Conservation (phyloP, 2,888 invertebrate species). For the Macrosoma leucophasiata region DNA sequence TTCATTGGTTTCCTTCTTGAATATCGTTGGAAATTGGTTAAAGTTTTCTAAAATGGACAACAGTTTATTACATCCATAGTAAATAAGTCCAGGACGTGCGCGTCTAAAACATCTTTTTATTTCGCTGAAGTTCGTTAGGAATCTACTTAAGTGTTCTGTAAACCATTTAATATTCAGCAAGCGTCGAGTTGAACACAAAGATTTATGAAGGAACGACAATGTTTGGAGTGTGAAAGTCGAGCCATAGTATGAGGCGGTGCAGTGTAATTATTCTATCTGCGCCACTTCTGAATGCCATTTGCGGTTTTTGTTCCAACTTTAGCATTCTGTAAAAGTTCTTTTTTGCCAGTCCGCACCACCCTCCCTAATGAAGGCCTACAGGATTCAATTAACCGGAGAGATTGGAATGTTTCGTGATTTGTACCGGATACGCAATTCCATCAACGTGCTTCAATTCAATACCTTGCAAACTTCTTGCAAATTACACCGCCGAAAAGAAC, state of each 20-base stretch:
- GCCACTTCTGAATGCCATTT: conserved; percentile 58
- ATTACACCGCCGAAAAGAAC: conserved; percentile 41
- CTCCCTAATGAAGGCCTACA: conserved; percentile 67
- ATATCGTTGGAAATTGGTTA: too few relatives aligned
- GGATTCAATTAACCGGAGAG: conserved; percentile 68
- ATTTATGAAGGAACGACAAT: conserved; percentile 48
- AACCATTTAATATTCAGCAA: conserved; percentile 58
- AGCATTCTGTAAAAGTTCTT: conserved; percentile 59
- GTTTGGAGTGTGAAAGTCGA: conserved; percentile 53
- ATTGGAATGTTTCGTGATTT: conserved; percentile 70
- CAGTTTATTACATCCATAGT: conserved; percentile 6
- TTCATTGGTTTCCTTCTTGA: too few relatives aligned
- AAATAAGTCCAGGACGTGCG: too few relatives aligned
- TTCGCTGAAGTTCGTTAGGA: conserved; percentile 47
- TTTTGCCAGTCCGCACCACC: conserved; percentile 48
- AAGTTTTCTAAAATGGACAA: too few relatives aligned
- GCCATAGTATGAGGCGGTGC: conserved; percentile 41
- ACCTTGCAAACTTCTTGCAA: conserved; percentile 41
- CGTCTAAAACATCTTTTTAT: conserved; percentile 27
- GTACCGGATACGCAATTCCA: conserved; percentile 56
- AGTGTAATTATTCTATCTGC: conserved; percentile 58
- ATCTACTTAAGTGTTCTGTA: conserved; percentile 50
- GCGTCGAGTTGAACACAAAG: conserved; percentile 44
- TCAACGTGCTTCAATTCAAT: conserved; percentile 50
- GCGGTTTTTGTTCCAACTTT: conserved; percentile 60